Conservation (phyloP, 2,888 invertebrate species). For the Drosophila paranaensis region DNA sequence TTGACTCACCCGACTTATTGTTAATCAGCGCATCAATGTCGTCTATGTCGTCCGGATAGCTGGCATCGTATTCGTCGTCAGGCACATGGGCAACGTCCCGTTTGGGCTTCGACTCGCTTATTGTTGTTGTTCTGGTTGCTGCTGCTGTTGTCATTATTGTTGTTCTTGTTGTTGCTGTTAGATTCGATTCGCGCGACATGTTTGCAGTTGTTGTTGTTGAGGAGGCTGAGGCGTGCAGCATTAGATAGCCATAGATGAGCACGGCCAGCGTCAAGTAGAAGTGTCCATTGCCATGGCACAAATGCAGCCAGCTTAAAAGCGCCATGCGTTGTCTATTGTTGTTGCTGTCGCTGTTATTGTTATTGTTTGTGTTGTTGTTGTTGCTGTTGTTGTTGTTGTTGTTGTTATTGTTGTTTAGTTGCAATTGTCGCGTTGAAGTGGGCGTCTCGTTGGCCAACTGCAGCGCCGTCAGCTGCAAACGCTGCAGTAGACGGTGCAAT, state of each 20-base stretch:
- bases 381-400: conserved; percentile 33
- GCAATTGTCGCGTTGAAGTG: conserved; percentile 33
- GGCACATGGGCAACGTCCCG: conserved; percentile 84
- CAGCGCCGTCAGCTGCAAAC: conserved; percentile 68
- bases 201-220: conserved; percentile 13
- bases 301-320: conserved; percentile 60
- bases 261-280: conserved; percentile 76
- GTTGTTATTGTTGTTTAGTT: conserved; percentile 30
- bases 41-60: conserved; percentile 84
- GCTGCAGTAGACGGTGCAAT: conserved; percentile 68
- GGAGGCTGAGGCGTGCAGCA: conserved; percentile 77
- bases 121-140: conserved; percentile 28
- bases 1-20: conserved; percentile 82
- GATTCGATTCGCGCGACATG: conserved; percentile 6
- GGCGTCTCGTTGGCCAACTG: conserved; percentile 58
- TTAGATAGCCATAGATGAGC: conserved; percentile 81
- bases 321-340: conserved; percentile 56
- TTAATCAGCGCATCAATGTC: conserved; percentile 83
- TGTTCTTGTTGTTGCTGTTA: conserved; percentile 11
- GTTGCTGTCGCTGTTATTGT: conserved; percentile 31
- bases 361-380: conserved; percentile 38
- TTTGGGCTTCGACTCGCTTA: conserved; percentile 50
- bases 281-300: conserved; percentile 62
- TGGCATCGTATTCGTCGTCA: conserved; percentile 83
- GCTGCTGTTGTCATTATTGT: conserved; percentile 28